phyloP scores from a whole-genome alignment of 2,797 vertebrate species.

The Ceyx erithaca region DNA sequence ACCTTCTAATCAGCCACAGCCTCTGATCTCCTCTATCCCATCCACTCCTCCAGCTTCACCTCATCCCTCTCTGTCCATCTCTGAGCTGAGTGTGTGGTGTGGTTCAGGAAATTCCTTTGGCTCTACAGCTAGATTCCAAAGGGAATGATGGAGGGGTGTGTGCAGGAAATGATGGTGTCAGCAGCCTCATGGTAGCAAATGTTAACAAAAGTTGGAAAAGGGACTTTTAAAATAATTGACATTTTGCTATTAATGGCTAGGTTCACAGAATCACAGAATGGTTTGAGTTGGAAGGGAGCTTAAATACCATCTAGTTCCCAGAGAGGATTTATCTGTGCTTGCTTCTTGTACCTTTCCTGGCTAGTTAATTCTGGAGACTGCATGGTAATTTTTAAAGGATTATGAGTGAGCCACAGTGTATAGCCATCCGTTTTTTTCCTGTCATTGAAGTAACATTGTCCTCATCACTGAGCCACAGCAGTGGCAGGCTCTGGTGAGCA shows the following conservation, averaged over 20 bases:
- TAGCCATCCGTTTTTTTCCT: not conserved
- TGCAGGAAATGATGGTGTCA: not conserved
- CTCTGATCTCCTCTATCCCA: not conserved
- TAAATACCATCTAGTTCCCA: not conserved
- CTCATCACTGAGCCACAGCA: not conserved
- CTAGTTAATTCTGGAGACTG: not conserved
- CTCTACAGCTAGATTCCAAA: not conserved
- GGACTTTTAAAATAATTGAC: fast-evolving
- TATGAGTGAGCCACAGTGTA: not conserved
- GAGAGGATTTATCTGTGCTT: not conserved
- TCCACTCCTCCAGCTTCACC: not conserved
- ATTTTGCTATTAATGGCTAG: not conserved
- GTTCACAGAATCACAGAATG: not conserved
- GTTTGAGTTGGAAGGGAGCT: no score
- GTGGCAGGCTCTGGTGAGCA: not conserved
- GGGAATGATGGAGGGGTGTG: not conserved
- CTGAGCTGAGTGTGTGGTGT: fast-evolving
- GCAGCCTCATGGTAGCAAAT: not conserved
- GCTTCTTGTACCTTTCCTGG: not conserved
- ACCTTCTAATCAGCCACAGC: not conserved
- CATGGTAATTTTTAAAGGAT: not conserved
- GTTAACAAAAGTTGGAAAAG: not conserved
- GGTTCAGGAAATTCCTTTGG: not conserved
- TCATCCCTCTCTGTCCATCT: not conserved
- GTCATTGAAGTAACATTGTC: not conserved